A percentile compares a stretch with the other conserved stretches of the same genome.
These are phyloP conservation scores for Galeruca laticollis DNA, from an alignment of 2,888 invertebrate species.

Conservation along the genomic window DNA sequence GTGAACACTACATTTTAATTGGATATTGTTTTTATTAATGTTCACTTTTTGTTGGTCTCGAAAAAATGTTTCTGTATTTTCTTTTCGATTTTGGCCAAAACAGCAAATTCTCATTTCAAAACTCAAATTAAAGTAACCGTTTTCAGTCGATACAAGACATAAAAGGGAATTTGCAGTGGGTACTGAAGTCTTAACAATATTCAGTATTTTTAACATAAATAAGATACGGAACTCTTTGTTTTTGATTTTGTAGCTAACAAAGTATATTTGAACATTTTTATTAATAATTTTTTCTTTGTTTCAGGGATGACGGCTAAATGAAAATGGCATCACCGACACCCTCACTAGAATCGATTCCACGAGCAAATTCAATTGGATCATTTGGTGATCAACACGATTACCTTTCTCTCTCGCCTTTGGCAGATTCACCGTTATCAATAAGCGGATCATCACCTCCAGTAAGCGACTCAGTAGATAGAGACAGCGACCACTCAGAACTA, in stretches of 20 bases:
- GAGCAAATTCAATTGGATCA: conserved; percentile 92
- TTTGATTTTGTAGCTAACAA: not conserved
- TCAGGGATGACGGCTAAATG: conserved; percentile 89
- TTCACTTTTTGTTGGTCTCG: too few species aligned
- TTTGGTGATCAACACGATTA: conserved; percentile 84
- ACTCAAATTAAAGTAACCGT: too few species aligned
- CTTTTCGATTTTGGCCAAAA: too few species aligned
- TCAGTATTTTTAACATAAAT: too few species aligned
- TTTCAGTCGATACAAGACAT: too few species aligned
- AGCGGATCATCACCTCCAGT: conserved; percentile 90
- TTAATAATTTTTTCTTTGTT: conserved; percentile 66
- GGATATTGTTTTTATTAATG: too few species aligned
- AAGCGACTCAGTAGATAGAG: conserved; percentile 85
- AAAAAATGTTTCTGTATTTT: too few species aligned
- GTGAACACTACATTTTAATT: too few species aligned
- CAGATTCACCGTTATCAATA: conserved; percentile 82
- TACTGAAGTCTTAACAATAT: too few species aligned
- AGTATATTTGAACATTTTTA: not conserved
- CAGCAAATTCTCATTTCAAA: too few species aligned
- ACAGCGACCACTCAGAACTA: conserved; percentile 60
- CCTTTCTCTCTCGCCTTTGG: conserved; percentile 71
- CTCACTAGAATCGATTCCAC: conserved; percentile 91
- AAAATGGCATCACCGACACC: conserved; percentile 95
- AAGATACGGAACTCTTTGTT: too few species aligned
- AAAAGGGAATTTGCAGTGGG: too few species aligned